Evolutionary conservation across 2,113 vertebrate species (phyloP).

Genomic region (Calypte anna): DNA sequence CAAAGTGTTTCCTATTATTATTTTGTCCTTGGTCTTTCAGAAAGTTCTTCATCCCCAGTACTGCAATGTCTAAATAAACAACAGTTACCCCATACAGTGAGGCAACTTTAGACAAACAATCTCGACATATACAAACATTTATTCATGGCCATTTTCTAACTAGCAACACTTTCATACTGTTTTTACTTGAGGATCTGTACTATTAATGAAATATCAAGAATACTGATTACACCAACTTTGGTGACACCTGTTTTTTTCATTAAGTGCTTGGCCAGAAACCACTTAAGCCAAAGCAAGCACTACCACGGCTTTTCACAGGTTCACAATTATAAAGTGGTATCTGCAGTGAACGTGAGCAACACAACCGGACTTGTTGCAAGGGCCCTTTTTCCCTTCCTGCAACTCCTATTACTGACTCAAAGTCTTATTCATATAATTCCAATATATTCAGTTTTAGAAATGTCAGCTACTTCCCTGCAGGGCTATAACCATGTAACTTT

Average conservation of each 20-base stretch:
- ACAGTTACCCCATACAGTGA: constrained; percentile 5
- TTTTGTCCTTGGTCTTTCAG: constrained; percentile 16
- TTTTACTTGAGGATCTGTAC: neutral
- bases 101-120: constrained; percentile 27
- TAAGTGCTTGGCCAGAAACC: neutral
- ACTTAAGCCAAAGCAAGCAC: neutral
- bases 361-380: neutral
- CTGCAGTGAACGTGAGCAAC: neutral
- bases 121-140: neutral
- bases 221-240: neutral
- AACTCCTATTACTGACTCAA: neutral
- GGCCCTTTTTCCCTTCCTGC: neutral
- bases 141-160: neutral
- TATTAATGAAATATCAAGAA: neutral
- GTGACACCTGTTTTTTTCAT: neutral
- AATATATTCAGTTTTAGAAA: constrained; percentile 34
- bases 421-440: constrained; percentile 30
- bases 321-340: neutral
- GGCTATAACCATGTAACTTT: constrained; percentile 45
- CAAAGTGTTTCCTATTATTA: neutral
- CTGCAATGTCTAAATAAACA: constrained; percentile 31
- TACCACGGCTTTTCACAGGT: neutral
- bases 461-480: constrained; percentile 42
- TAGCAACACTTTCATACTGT: neutral
- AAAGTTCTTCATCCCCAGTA: constrained; percentile 8